Percentiles rank a stretch among this genome's conserved stretches.
phyloP scores from a whole-genome alignment of 1,140 invertebrate species.

The Adelges cooleyi region DNA sequence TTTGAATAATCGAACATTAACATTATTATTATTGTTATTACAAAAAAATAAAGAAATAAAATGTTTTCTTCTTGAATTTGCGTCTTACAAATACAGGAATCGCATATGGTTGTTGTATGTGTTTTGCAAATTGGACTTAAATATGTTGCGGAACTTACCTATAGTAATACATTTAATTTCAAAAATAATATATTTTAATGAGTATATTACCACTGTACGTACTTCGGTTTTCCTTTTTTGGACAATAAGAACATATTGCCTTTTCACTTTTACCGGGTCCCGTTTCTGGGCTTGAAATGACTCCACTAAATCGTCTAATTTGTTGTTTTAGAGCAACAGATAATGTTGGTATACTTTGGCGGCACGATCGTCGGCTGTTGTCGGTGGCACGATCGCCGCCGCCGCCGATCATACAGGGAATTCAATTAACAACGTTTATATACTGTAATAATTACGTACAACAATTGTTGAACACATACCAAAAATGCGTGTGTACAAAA shows the following conservation, averaged over 20 bases:
- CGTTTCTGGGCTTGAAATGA: neutral
- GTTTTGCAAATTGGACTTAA: conserved; percentile 1
- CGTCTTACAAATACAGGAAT: neutral
- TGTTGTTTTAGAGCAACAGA: neutral
- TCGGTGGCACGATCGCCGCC: too few species aligned
- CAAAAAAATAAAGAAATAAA: too few species aligned
- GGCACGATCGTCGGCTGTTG: too few species aligned
- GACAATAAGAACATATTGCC: conserved; percentile 19
- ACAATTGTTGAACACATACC: too few species aligned
- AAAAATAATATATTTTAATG: neutral
- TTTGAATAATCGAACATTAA: neutral
- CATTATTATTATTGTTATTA: too few species aligned
- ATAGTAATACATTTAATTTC: too few species aligned
- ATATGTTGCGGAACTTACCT: neutral
- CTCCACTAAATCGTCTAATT: conserved; percentile 13
- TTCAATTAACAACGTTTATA: too few species aligned
- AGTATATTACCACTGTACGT: conserved; percentile 8
- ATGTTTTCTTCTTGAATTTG: neutral
- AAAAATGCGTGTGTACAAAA: too few species aligned
- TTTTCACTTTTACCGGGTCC: neutral
- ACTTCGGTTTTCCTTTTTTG: conserved; percentile 24
- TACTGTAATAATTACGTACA: too few species aligned
- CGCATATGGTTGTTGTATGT: conserved; percentile 7
- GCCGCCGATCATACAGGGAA: too few species aligned
- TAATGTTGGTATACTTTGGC: neutral